Evolutionary conservation across 2,797 vertebrate genomes (phyloP).

Genomic region (Otolemur crassicaudatus): DNA sequence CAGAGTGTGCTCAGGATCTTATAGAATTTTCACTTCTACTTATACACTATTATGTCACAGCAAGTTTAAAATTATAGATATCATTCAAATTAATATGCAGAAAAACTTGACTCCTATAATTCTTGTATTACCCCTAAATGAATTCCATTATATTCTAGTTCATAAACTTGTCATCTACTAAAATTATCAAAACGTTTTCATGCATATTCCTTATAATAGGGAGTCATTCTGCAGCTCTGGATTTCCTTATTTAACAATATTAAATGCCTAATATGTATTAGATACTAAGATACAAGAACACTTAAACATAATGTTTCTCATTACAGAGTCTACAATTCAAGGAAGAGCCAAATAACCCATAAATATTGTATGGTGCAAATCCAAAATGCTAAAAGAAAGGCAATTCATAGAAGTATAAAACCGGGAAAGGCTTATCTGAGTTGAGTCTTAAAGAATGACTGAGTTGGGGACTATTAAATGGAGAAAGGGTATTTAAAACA

Average conservation of each 20-base stretch:
- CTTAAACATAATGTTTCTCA: not conserved
- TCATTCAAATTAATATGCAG: not conserved
- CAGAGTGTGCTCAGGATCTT: not conserved
- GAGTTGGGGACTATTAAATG: not conserved
- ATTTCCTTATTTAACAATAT: not conserved
- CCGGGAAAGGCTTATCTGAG: not conserved
- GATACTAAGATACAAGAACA: not conserved
- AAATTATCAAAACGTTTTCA: not conserved
- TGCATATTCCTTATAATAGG: not conserved
- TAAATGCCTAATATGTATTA: not conserved
- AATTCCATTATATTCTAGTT: not conserved
- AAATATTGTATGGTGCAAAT: not conserved
- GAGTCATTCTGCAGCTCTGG: not conserved
- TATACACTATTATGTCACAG: fast-evolving
- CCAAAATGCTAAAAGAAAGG: not conserved
- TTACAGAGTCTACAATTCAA: not conserved
- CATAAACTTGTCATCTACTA: not conserved
- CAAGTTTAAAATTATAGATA: not conserved
- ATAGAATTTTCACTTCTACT: not conserved
- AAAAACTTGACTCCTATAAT: not conserved
- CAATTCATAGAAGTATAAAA: not conserved
- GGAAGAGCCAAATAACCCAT: not conserved
- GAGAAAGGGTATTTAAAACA: not conserved
- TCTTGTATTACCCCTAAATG: not conserved
- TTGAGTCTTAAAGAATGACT: not conserved